Percentiles rank a stretch among this genome's conserved stretches.
Conservation (phyloP, 2,113 vertebrate species). For the Hippocampus zosterae region DNA sequence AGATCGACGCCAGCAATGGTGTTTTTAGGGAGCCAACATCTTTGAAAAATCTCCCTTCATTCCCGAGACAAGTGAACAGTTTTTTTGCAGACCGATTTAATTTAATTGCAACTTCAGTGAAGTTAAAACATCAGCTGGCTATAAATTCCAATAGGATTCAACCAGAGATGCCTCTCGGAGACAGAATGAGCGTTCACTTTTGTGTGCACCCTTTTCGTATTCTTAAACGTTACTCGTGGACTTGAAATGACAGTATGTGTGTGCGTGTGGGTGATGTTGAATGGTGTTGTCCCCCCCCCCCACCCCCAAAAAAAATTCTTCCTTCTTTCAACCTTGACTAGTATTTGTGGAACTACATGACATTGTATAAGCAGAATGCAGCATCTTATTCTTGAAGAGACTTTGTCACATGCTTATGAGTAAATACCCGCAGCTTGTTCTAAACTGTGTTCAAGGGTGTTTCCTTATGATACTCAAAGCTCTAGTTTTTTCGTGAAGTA, state of each 20-base stretch:
- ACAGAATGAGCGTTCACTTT: conserved; percentile 35
- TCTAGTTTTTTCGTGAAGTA: not conserved
- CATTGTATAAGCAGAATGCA: conserved; percentile 52
- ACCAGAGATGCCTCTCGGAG: conserved; percentile 61
- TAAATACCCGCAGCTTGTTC: conserved; percentile 60
- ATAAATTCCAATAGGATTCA: conserved; percentile 36
- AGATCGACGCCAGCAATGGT: no score
- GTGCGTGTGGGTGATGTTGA: conserved; percentile 31
- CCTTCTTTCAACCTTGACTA: conserved; percentile 45
- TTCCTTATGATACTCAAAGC: not conserved
- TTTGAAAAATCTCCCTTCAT: not conserved
- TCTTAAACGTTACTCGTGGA: conserved; percentile 38
- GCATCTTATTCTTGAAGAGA: conserved; percentile 52
- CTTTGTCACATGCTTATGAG: conserved; percentile 58
- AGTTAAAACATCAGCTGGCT: conserved; percentile 50
- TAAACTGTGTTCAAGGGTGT: not conserved
- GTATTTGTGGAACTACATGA: conserved; percentile 59
- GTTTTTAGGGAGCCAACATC: not conserved
- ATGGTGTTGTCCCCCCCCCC: no score
- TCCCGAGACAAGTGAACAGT: not conserved
- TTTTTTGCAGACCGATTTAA: conserved; percentile 10
- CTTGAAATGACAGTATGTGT: conserved; percentile 33
- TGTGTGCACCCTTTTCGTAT: conserved; percentile 32
- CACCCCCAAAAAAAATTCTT: conserved; percentile 17
- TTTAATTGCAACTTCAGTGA: conserved; percentile 65